phyloP scores from a whole-genome alignment of 37 sponge, comb jelly and placozoan species.

The Haliclona indistincta region DNA sequence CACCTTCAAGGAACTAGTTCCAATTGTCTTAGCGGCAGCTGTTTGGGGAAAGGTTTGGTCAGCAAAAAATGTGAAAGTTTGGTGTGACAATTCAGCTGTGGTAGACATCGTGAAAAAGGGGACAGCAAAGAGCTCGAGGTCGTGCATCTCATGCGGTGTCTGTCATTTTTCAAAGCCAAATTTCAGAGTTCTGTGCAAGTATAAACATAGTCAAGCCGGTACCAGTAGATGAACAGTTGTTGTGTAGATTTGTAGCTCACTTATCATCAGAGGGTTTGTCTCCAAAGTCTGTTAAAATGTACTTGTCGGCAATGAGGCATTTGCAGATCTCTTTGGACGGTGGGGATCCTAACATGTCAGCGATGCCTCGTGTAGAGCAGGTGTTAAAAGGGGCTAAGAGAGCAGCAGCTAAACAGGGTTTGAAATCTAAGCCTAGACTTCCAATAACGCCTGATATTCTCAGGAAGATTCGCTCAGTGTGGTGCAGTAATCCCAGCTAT shows the following conservation, averaged over 20 bases:
- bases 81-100: slow-evolving; percentile 51
- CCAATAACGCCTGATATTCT: slow-evolving; percentile 31
- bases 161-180: slow-evolving; percentile 38
- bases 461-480: neutral
- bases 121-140: slow-evolving; percentile 10
- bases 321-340: neutral
- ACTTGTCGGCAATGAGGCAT: slow-evolving; percentile 45
- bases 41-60: slow-evolving; percentile 50
- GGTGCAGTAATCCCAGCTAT: neutral
- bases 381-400: slow-evolving; percentile 8
- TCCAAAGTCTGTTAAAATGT: slow-evolving; percentile 18
- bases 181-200: too few species aligned
- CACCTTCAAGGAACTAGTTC: slow-evolving; percentile 57
- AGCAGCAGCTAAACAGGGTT: neutral
- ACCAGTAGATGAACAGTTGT: slow-evolving; percentile 22
- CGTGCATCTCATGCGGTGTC: slow-evolving; percentile 55
- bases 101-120: slow-evolving; percentile 25
- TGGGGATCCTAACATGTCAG: neutral
- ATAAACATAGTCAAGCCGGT: too few species aligned
- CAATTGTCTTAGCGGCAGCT: slow-evolving; percentile 41
- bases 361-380: slow-evolving; percentile 1
- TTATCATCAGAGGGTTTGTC: neutral
- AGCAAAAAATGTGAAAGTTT: slow-evolving; percentile 8
- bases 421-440: neutral
- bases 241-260: slow-evolving; percentile 10